A percentile compares a stretch with the other conserved stretches of the same genome.
Evolutionary conservation across 2,797 vertebrate species (phyloP).

Genomic region (Muraenolepis orangiensis): DNA sequence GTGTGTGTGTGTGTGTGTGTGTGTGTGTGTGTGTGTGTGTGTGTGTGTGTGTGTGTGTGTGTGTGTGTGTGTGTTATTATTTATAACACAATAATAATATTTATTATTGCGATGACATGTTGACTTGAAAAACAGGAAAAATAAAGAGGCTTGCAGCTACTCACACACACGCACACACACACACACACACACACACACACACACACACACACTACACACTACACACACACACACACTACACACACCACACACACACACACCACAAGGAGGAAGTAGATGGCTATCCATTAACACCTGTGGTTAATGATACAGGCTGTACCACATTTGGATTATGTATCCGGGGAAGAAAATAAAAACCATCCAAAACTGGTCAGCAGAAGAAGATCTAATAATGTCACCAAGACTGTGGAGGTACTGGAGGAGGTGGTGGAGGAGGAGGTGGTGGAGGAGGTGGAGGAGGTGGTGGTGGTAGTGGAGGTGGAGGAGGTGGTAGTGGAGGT

Average conservation of each 20-base stretch:
- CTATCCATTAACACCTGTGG: conserved; percentile 27
- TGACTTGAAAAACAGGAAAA: background rate
- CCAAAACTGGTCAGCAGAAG: conserved; percentile 19
- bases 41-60: background rate
- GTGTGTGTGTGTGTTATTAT: background rate
- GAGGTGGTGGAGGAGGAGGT: no score
- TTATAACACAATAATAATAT: no score
- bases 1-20: no score
- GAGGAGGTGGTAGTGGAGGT: no score
- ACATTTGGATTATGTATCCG: conserved; percentile 18
- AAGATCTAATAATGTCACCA: conserved; percentile 50
- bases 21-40: no score
- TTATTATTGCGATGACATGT: background rate
- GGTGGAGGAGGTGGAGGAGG: no score
- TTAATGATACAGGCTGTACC: conserved; percentile 37
- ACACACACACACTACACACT: background rate
- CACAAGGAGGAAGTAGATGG: conserved; percentile 13
- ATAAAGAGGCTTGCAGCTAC: no score
- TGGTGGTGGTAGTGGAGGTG: no score
- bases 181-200: background rate
- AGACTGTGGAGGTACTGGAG: no score
- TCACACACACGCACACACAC: background rate
- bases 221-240: background rate
- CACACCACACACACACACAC: background rate
- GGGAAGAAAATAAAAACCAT: background rate